Evolutionary conservation across 2,797 vertebrate species (phyloP), one percentile per base, ranked within the genome.

Genomic region (Arnoldichthys spilopterus): DNA sequence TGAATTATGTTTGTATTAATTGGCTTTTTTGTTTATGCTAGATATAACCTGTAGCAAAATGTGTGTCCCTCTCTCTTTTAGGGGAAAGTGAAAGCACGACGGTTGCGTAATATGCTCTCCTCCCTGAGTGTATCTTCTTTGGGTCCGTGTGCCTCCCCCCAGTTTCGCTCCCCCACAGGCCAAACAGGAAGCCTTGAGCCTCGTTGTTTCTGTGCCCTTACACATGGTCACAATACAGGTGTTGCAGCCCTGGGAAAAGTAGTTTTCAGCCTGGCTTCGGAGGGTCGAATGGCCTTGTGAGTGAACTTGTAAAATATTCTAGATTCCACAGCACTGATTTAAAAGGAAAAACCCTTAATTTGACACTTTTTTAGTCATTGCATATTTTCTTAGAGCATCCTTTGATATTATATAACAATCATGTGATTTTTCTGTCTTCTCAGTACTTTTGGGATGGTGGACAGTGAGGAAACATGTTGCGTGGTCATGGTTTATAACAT

Each of bases 401-500:
- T 22, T 49, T 63, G 11, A 5, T 26, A 49, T 30, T 58, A 16
- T 37, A 43, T 13, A 2, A 13, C 15, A 47, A 3, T 47, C 12
- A 53, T 73, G 6, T 18, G 11, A 51, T 66, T n/a, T 28, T 71
- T 16, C 40, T 53, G 1, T 68, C 26, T 30, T 79, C 11, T 8
- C 86, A 98, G 96, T 85, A 96, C 96, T 0, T 97, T 97, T 72
- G 96, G 96, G 61, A 86, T 95, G 87, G 89, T 95, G 74, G 96
- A 97, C 90, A 92, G 94, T 0, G 95, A 96, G 64, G 95, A 95
- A 79, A 92, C 91, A 0, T 98, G 95, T 81, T 93, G 90, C 76
- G 93, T 95, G 6, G 94, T 96, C 83, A 97, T 96, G 92, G 95
- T 98, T 1, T 98, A 98, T 86, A 98, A 98, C 84, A 96, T 93